Conservation (phyloP, 2,888 invertebrate species). For the Mamestra brassicae region DNA sequence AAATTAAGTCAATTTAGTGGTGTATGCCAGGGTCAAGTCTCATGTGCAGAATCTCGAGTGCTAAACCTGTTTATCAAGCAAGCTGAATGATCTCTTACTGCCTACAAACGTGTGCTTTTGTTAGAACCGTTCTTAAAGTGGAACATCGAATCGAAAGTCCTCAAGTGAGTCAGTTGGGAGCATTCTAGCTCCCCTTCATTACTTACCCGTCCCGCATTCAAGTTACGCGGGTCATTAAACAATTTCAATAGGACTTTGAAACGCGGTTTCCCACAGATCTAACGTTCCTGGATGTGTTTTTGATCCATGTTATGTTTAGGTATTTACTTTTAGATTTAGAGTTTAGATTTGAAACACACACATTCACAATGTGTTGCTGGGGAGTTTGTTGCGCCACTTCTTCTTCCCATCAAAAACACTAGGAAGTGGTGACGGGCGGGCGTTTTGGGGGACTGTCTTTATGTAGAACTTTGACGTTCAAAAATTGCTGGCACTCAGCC, state of each 20-base stretch:
- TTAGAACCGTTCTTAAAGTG: slow-evolving; percentile 43
- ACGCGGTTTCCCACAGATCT: slow-evolving; percentile 60
- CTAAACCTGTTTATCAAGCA: slow-evolving; percentile 11
- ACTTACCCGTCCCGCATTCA: slow-evolving; percentile 70
- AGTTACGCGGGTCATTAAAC: slow-evolving; percentile 76
- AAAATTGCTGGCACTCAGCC: too few relatives aligned
- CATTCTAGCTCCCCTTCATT: slow-evolving; percentile 67
- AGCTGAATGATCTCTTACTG: slow-evolving; percentile 14
- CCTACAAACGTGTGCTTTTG: slow-evolving; percentile 29
- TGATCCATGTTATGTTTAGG: slow-evolving; percentile 10
- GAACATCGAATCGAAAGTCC: slow-evolving; percentile 61
- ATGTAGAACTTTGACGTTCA: too few relatives aligned
- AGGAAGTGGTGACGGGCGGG: too few relatives aligned
- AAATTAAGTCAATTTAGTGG: neutral
- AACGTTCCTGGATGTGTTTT: slow-evolving; percentile 48
- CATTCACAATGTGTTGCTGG: too few relatives aligned
- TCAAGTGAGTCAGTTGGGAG: slow-evolving; percentile 57
- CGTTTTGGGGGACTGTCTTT: too few relatives aligned
- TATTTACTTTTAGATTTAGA: slow-evolving; percentile 6
- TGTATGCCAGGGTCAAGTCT: neutral
- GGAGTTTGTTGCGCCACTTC: too few relatives aligned
- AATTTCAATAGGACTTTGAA: slow-evolving; percentile 74
- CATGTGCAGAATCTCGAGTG: neutral
- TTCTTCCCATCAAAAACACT: too few relatives aligned
- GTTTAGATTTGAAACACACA: too few relatives aligned